These are phyloP conservation scores for Nautilus pompilius DNA, from an alignment of 1,140 invertebrate genomes.

Conservation along the genomic window DNA sequence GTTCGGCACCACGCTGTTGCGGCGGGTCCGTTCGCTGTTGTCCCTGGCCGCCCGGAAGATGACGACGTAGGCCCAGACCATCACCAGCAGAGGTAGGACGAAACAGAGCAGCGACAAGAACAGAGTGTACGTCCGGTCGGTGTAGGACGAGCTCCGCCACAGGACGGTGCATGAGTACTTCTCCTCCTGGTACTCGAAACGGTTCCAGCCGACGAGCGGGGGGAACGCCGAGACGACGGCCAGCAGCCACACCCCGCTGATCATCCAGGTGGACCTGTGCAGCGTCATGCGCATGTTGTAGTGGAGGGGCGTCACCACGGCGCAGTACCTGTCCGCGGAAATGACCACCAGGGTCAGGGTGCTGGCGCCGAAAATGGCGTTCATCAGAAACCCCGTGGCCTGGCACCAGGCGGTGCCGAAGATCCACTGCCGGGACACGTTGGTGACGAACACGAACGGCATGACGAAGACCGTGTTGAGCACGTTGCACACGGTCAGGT, in stretches of 20 bases:
- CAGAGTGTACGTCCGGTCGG: slow-evolving; percentile 38
- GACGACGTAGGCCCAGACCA: slow-evolving; percentile 69
- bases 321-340: slow-evolving; percentile 79
- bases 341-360: slow-evolving; percentile 76
- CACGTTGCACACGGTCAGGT: slow-evolving; percentile 66
- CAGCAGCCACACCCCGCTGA: slow-evolving; percentile 64
- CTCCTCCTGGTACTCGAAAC: slow-evolving; percentile 41
- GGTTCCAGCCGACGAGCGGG: slow-evolving; percentile 45
- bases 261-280: slow-evolving; percentile 67
- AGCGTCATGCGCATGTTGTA: slow-evolving; percentile 69
- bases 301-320: slow-evolving; percentile 60
- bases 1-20: slow-evolving; percentile 60
- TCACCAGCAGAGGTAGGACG: slow-evolving; percentile 65
- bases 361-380: slow-evolving; percentile 60
- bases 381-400: slow-evolving; percentile 58
- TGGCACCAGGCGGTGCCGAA: slow-evolving; percentile 55
- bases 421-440: slow-evolving; percentile 44
- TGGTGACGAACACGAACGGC: slow-evolving; percentile 59
- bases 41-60: slow-evolving; percentile 70
- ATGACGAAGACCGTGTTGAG: slow-evolving; percentile 64
- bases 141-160: slow-evolving; percentile 27
- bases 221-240: slow-evolving; percentile 41
- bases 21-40: slow-evolving; percentile 68
- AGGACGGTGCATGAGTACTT: slow-evolving; percentile 44
- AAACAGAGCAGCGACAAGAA: slow-evolving; percentile 56